Base-by-base conservation (phyloP, 2,113 vertebrate species). In the Cathartes aura region DNA sequence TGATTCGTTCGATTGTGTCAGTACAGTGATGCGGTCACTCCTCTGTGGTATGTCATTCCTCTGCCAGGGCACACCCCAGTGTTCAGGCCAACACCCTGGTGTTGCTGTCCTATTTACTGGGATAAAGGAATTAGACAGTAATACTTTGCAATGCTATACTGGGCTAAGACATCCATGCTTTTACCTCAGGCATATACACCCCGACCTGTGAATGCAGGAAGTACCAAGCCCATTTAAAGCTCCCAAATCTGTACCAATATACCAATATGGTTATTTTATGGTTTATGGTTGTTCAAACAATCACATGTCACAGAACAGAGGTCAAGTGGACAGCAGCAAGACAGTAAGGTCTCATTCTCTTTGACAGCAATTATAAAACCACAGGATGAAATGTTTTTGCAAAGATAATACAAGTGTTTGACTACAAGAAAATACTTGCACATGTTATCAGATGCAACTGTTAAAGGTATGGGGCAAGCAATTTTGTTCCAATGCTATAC, bases 181-280 rank as follows among this genome's bases (percentile, higher is more conserved):
- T 43, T 7, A 3, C 12, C 62, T 70, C 4, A 0, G 29, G n/a
- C 18, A 5, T 2, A 12, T 1, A 47, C 47, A 12, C 15, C 47
- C 38, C 21, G 1, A 0, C 2, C 48, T 19, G 47, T 2, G 38
- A n/a, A 1, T 1, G 18, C 30, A 43, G 40, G 47, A 38, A 27
- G 17, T 5, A 36, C 47, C 17, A 4, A 47, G 40, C n/a, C 24
- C 38, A 2, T 6, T 24, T 8, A 32, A 32, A 36, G 52, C 62
- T 59, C 85, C 56, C 27, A 16, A 15, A 38, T 30, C 34, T 8
- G 18, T 4, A 12, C 22, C 9, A 2, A 7, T 29, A n/a, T 2
- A 43, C 30, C n/a, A 13, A 8, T 19, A 15, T 8, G 10, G 32
- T 45, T 26, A 17, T 78, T 70, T 71, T 32, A 26, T 15, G 34